Base-by-base conservation (phyloP, 2,797 vertebrate genomes). In the Trachops cirrhosus region DNA sequence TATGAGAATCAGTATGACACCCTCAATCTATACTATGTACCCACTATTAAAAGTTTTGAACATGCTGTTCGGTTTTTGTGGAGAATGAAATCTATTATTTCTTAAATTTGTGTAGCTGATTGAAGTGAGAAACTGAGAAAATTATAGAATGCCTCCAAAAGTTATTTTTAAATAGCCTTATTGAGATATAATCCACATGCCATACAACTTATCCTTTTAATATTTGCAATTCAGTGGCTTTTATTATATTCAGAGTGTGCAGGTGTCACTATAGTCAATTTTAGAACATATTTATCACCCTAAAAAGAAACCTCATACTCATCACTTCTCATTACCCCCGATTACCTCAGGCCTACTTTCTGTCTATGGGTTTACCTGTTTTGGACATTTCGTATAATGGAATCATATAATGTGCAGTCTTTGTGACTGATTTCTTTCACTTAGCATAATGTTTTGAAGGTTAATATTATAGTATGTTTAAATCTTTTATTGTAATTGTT, bases 61-160 rank as follows among this genome's bases (percentile, higher is more conserved):
- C 24, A 67, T 97, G 44, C 9, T 70, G 2, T 91, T 29, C 2
- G 54, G 8, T 88, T 92, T 85, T 85, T 41, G 34, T 92, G 59
- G n/a, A 88, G 29, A 59, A 85, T 88, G 22, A 71, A 57, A 62
- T 93, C 4, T 50, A 1, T 75, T 86, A 75, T 71, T 94, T 83
- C 37, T 92, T 78, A 70, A 34, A 18, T 48, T 74, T 50, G 16
- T 80, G 80, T 11, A 79, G 59, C 37, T 74, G 83, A 87, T 50
- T 94, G 46, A 91, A 48, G 10, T 95, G 48, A 82, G 73, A 75
- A 95, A 89, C 75, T 74, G 19, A 91, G 75, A 85, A 87, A 75
- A 62, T 79, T 90, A 54, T 18, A 21, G 77, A 82, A 68, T 48
- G 32, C 26, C 84, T 94, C 9, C 54, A 34, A 54, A 92, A 89